phyloP scores from a whole-genome alignment of 35 echinoderm and acorn worm species.

The Apostichopus parvimensis region DNA sequence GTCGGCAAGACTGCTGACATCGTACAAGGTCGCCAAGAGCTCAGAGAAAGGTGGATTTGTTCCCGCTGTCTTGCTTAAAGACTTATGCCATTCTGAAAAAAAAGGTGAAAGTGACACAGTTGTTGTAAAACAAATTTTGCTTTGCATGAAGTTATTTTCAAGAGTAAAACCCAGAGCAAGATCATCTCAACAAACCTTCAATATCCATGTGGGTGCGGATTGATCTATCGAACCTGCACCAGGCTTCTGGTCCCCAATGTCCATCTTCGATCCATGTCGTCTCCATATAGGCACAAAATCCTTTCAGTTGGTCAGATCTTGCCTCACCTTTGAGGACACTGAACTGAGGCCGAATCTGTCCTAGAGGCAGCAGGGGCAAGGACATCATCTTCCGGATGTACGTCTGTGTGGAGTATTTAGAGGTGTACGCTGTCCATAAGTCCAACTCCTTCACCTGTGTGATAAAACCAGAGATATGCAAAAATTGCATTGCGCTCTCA shows the following conservation, averaged over 20 bases:
- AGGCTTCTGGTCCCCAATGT: neutral
- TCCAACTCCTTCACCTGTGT: constrained; percentile 11
- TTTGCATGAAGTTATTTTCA: neutral
- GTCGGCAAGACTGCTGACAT: neutral
- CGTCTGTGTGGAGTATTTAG: neutral
- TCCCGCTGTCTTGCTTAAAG: neutral
- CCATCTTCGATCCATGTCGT: neutral
- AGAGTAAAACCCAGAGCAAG: neutral
- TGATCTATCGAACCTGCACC: constrained; percentile 6
- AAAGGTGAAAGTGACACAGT: neutral
- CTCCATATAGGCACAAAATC: neutral
- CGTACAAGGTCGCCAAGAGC: neutral
- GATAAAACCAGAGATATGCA: too few species aligned
- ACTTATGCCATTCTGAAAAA: constrained; percentile 15
- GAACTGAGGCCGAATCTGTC: constrained; percentile 29
- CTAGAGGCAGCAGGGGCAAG: neutral
- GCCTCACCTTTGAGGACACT: neutral
- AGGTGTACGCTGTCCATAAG: neutral
- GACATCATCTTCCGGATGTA: constrained; percentile 2
- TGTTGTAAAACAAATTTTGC: neutral
- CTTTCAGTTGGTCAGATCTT: neutral
- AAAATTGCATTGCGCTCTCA: too few species aligned
- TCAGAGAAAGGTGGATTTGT: neutral
- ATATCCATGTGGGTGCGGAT: constrained; percentile 43
- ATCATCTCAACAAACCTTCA: constrained; percentile 7